Percentiles rank a stretch among this genome's conserved stretches.
Evolutionary conservation across 2,888 invertebrate genomes (phyloP).

Genomic region (Macropis europaea): DNA sequence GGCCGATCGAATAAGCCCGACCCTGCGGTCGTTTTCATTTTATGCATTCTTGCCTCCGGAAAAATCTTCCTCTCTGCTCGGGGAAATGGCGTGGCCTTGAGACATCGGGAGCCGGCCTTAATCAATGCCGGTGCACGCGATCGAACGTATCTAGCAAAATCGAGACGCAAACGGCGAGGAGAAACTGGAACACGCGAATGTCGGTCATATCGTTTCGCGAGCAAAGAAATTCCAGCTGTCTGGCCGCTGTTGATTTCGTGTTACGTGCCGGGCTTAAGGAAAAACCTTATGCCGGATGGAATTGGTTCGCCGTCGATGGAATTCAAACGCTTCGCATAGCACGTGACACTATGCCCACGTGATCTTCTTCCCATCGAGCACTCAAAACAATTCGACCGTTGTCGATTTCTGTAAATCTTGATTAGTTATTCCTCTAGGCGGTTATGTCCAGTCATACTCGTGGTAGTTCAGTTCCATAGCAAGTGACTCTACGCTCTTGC

Average conservation of each 20-base stretch:
- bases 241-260: conserved; percentile 7
- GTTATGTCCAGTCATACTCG: no score
- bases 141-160: conserved; percentile 57
- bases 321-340: not conserved
- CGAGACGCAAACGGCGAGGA: conserved; percentile 34
- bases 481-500: no score
- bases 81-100: not conserved
- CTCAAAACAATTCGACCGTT: no score
- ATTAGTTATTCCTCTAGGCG: no score
- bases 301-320: not conserved
- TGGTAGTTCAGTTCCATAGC: no score
- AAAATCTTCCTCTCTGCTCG: not conserved
- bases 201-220: conserved; percentile 42
- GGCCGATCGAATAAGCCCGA: not conserved
- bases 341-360: not conserved
- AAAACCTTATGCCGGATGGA: not conserved
- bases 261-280: conserved; percentile 21
- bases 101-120: not conserved
- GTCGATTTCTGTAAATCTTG: no score
- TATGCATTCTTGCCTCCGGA: not conserved
- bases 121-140: conserved; percentile 34
- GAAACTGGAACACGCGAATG: conserved; percentile 60
- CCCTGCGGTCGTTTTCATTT: not conserved
- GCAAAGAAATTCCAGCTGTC: conserved; percentile 14
- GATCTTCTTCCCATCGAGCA: no score